A percentile compares a stretch with the other conserved stretches of the same genome.
Conservation (phyloP, 2,888 invertebrate genomes). For the Cetonia aurata region DNA sequence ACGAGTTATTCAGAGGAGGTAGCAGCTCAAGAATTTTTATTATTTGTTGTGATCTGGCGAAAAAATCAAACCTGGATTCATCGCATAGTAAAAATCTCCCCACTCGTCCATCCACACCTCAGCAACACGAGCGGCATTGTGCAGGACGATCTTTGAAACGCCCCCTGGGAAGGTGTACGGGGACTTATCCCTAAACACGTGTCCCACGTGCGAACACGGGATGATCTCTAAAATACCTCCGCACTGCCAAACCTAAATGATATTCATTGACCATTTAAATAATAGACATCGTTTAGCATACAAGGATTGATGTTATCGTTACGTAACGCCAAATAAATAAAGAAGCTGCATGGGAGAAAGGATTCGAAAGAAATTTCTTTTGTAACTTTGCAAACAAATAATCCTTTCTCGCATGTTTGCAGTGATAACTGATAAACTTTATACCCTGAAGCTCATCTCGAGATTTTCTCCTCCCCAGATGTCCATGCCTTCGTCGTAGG, state of each 20-base stretch:
- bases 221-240: slow-evolving; percentile 95
- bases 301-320: no score
- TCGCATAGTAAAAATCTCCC: slow-evolving; percentile 99
- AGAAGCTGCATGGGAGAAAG: slow-evolving; percentile 18
- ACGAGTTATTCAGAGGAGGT: no score
- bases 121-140: slow-evolving; percentile 98
- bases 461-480: slow-evolving; percentile 99
- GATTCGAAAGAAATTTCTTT: slow-evolving; percentile 6
- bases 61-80: slow-evolving; percentile 69
- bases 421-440: slow-evolving; percentile 16
- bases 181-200: slow-evolving; percentile 97
- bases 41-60: slow-evolving; percentile 16
- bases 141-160: slow-evolving; percentile 95
- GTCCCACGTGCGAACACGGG: slow-evolving; percentile 96
- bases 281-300: background rate
- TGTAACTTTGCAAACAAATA: background rate
- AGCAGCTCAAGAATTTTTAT: background rate
- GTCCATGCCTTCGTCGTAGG: slow-evolving; percentile 99
- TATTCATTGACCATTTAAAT: slow-evolving; percentile 10
- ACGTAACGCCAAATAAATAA: slow-evolving; percentile 14
- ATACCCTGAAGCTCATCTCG: slow-evolving; percentile 95
- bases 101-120: slow-evolving; percentile 99
- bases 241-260: slow-evolving; percentile 92
- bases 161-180: slow-evolving; percentile 99
- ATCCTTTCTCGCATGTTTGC: slow-evolving; percentile 10